Evolutionary conservation across 2,113 vertebrate genomes (phyloP).

Genomic region (Panthera uncia): DNA sequence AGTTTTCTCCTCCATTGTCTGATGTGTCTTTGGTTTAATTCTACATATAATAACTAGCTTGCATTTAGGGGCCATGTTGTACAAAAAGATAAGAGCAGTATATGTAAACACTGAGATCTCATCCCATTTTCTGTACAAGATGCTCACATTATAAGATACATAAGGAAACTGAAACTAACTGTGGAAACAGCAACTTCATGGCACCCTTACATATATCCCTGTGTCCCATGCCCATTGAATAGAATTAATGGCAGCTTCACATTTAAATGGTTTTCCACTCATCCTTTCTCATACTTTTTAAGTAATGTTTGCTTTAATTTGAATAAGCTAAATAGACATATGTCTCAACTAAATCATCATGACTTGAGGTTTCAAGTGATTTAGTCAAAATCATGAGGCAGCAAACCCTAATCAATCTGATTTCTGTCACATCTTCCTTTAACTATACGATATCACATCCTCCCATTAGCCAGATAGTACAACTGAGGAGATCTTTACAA

Average conservation of each 20-base stretch:
- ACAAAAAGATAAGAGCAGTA: background rate
- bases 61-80: background rate
- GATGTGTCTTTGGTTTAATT: background rate
- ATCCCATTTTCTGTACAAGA: background rate
- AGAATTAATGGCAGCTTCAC: background rate
- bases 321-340: background rate
- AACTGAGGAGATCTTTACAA: background rate
- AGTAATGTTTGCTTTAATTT: conserved; percentile 43
- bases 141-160: background rate
- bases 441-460: background rate
- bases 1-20: background rate
- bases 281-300: background rate
- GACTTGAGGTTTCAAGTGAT: background rate
- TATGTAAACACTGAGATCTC: background rate
- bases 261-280: background rate
- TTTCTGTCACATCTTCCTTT: background rate
- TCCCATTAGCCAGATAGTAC: background rate
- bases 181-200: background rate
- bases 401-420: background rate
- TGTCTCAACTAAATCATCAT: background rate
- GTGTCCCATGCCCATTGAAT: background rate
- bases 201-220: background rate
- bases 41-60: background rate
- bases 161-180: background rate
- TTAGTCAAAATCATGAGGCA: background rate